Evolutionary conservation across 2,113 vertebrate species (phyloP), one percentile per base, ranked within the genome.

Genomic region (Calcarius ornatus): DNA sequence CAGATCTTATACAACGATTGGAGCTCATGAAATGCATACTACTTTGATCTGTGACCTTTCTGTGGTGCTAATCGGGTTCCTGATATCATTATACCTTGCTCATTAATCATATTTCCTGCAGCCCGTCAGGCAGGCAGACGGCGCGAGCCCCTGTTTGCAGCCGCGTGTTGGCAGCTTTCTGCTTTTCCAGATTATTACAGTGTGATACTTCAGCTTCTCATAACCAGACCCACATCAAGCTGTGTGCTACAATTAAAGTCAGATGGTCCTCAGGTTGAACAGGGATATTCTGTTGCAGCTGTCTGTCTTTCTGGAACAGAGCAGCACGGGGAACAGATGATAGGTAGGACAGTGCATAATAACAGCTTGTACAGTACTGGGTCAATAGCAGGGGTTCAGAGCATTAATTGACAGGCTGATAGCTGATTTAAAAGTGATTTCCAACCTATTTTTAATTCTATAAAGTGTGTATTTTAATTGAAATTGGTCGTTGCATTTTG

Each of bases 11-110:
- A 54, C 96, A 95, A 86, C 25, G 97, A 97, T 98, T 98, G 66
- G 92, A 97, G 97, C 97, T 98, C 98, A 98, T 98, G 98, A 98
- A 98, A 98, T 98, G 97, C 97, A 98, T 97, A 98, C 98, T 97
- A 93, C 98, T 99, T 98, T 99, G 99, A 98, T 99, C 98, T 98
- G 98, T 99, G 99, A 99, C 98, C 99, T 98, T 98, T 98, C 97
- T 98, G 98, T 98, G 98, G 98, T 98, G 98, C 97, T 99, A 99
- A 99, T 98, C 98, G 98, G 98, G 98, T 98, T 98, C 98, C 98
- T 99, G 98, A 98, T 99, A 99, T 98, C 98, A 98, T 98, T 98
- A 98, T 98, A 97, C 98, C 98, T 98, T 97, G 96, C 97, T 99
- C 99, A 99, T 99, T 99, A 99, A 99, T 99, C 99, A 99, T 98